Percentiles rank a stretch among this genome's conserved stretches.
Conservation (phyloP, 2,888 invertebrate genomes). For the Myathropa florea region DNA sequence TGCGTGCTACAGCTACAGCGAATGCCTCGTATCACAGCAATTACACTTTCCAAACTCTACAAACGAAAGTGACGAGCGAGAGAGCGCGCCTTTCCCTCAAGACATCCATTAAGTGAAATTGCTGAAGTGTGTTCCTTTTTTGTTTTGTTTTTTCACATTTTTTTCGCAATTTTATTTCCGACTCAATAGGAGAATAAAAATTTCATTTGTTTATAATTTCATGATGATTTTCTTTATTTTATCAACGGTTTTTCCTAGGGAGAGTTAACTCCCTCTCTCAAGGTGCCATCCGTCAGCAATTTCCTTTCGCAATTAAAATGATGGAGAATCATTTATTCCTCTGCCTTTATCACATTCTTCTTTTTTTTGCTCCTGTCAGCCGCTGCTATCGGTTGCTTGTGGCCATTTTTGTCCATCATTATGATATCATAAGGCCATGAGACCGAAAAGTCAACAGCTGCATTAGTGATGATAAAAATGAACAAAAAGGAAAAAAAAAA, state of each 20-base stretch:
- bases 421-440: constrained; percentile 63
- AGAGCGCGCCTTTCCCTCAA: constrained; percentile 17
- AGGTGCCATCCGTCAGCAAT: constrained; percentile 23
- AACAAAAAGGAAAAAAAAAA: background rate
- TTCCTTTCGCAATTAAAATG: constrained; percentile 63
- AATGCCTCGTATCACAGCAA: background rate
- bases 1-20: constrained; percentile 30
- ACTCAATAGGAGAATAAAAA: background rate
- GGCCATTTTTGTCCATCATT: constrained; percentile 61
- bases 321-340: constrained; percentile 39
- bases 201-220: background rate
- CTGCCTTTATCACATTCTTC: background rate
- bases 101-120: constrained; percentile 54
- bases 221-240: background rate
- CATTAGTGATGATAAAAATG: constrained; percentile 10
- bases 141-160: background rate
- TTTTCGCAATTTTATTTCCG: background rate
- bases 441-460: constrained; percentile 62
- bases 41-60: background rate
- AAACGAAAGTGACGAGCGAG: constrained; percentile 46
- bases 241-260: background rate
- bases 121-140: constrained; percentile 13
- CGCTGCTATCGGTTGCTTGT: constrained; percentile 27
- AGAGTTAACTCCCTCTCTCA: background rate
- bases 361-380: background rate